These are phyloP conservation scores for Centruroides sculpturatus DNA, from an alignment of 1,140 invertebrate genomes.

Conservation along the genomic window DNA sequence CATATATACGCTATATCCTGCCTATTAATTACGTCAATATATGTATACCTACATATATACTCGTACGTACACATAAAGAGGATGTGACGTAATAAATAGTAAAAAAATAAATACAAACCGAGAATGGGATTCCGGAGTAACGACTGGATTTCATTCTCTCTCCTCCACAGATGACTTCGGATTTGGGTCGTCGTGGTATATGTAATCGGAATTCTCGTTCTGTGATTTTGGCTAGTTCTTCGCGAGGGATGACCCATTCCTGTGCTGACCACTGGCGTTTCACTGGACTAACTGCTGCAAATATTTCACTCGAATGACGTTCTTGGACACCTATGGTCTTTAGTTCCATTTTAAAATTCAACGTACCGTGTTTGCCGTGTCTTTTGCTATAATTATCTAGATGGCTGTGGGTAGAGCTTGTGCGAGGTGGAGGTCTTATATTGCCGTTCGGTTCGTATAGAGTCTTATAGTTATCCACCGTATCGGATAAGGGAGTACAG, in stretches of 20 bases:
- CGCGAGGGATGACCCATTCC: slow-evolving; percentile 7
- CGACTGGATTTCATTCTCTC: not conserved
- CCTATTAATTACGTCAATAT: no score
- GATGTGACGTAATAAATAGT: no score
- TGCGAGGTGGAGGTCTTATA: slow-evolving; percentile 9
- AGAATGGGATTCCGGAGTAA: no score
- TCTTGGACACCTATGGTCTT: not conserved
- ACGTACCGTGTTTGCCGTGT: slow-evolving; percentile 10
- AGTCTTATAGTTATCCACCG: slow-evolving; percentile 8
- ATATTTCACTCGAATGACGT: not conserved
- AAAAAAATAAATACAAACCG: no score
- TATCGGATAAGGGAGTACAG: slow-evolving; percentile 1
- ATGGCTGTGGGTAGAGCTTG: slow-evolving; percentile 12
- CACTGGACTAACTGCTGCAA: slow-evolving; percentile 6
- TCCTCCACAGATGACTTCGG: slow-evolving; percentile 13
- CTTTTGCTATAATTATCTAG: slow-evolving; percentile 14
- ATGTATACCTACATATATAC: no score
- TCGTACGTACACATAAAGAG: no score
- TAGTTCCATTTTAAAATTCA: not conserved
- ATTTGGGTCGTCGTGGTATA: slow-evolving; percentile 11
- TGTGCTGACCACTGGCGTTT: slow-evolving; percentile 14
- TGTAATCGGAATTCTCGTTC: slow-evolving; percentile 10
- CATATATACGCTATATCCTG: no score
- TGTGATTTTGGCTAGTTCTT: slow-evolving; percentile 7
- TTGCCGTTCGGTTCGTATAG: slow-evolving; percentile 14